phyloP scores from a whole-genome alignment of 2,888 invertebrate species.

The Strigamia crassipes region DNA sequence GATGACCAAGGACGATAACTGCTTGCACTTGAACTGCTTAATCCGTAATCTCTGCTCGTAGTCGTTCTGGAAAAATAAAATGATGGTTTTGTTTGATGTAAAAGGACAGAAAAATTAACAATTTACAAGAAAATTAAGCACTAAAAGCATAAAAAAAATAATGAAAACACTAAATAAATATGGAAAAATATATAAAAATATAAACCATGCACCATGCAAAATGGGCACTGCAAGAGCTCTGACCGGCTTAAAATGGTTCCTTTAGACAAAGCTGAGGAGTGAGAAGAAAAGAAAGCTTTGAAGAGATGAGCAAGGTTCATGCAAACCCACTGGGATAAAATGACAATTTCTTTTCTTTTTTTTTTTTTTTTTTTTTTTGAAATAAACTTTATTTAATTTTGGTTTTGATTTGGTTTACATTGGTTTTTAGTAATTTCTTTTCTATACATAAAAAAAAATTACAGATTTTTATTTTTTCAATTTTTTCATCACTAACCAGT shows the following conservation, averaged over 20 bases:
- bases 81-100: not conserved
- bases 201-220: not conserved
- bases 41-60: not conserved
- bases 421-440: not conserved
- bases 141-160: not conserved
- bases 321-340: slow-evolving; percentile 15
- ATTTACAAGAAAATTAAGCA: not conserved
- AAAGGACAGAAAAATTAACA: not conserved
- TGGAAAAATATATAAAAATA: not conserved
- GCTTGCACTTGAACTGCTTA: slow-evolving; percentile 3
- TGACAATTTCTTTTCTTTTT: not conserved
- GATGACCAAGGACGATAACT: slow-evolving; percentile 19
- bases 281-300: not conserved
- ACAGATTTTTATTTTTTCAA: not conserved
- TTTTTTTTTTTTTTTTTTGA: slow-evolving; percentile 3
- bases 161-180: not conserved
- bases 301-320: slow-evolving; percentile 1
- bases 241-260: slow-evolving; percentile 20
- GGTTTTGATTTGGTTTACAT: slow-evolving; percentile 12
- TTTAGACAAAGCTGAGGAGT: slow-evolving; percentile 32
- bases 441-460: not conserved
- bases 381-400: not conserved
- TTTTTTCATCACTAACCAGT: slow-evolving; percentile 9
- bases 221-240: slow-evolving; percentile 31
- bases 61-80: not conserved